Base-by-base conservation (phyloP, 2,113 vertebrate species). In the Gambusia affinis region DNA sequence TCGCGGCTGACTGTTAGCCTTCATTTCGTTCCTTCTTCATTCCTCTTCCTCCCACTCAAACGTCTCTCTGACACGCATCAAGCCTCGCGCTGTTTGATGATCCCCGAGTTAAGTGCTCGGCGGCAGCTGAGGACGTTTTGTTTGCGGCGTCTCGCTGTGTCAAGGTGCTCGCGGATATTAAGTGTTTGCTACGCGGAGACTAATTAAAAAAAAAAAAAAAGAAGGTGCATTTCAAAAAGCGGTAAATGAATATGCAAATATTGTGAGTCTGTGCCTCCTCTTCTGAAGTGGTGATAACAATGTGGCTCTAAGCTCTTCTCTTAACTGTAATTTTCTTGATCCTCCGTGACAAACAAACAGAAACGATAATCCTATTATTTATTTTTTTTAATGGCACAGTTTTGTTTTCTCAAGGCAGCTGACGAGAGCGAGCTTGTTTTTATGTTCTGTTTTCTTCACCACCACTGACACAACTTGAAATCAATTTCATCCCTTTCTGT, bases 271-370 rank as follows among this genome's bases (percentile, higher is more conserved):
- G 72, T 72, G 82, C 77, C 86, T 87, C 87, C 69, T 90, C 90
- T 93, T 91, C 89, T 87, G 85, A 93, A 92, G 90, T 84, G 84
- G 81, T 67, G 94, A 95, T 95, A 95, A 95, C 90, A 88, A 92
- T 91, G 92, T 86, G 86, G 84, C 92, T 92, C 92, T 94, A 92
- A 95, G 94, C 94, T 90, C 88, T 90, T 92, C 90, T 92, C 92
- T 93, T 94, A 93, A 94, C 93, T 91, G 81, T 88, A 90, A 94
- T 94, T 94, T 94, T 85, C 88, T 87, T 95, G 91, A 95, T 94
- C 94, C 94, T 91, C 93, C 94, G 77, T 95, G 93, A 95, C 94
- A 95, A 95, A 94, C 94, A 95, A 95, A 94, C 93, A 95, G 88
- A 92, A 95, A 93, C 83, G 84, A 91, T 95, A 95, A 95, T 95